Conservation (phyloP, 1,140 invertebrate genomes). For the Brachionus plicatilis region DNA sequence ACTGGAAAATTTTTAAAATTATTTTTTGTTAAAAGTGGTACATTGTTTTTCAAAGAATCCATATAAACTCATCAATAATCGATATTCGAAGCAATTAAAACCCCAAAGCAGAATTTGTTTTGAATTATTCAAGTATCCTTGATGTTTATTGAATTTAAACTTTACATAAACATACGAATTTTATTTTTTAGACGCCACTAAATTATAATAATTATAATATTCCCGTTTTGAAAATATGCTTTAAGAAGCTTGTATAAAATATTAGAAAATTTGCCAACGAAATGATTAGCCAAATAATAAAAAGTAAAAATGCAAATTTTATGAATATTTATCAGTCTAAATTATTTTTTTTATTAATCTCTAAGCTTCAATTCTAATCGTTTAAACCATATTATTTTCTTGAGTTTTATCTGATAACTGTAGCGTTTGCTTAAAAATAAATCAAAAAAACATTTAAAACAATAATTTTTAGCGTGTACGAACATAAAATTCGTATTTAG, state of each 20-base stretch:
- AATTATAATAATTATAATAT: conserved; percentile 1
- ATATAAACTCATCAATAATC: neutral
- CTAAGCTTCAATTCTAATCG: neutral
- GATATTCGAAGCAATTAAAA: neutral
- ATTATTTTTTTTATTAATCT: neutral
- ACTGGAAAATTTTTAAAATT: neutral
- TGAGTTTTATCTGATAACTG: neutral
- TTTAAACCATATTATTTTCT: neutral
- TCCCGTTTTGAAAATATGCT: neutral
- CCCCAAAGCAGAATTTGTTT: neutral
- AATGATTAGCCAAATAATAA: neutral
- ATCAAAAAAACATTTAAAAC: neutral
- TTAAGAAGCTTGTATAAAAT: neutral
- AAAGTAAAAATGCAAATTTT: neutral
- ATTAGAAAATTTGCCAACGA: neutral
- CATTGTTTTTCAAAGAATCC: neutral
- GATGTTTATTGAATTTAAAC: neutral
- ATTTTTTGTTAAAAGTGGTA: neutral
- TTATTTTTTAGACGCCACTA: neutral
- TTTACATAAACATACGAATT: neutral
- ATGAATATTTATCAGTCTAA: neutral
- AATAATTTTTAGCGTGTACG: neutral
- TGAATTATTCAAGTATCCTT: neutral
- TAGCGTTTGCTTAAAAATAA: neutral
- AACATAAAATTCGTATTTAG: neutral